These are phyloP conservation scores for Eupleurogrammus muticus DNA, from an alignment of 2,797 vertebrate genomes.

Conservation along the genomic window DNA sequence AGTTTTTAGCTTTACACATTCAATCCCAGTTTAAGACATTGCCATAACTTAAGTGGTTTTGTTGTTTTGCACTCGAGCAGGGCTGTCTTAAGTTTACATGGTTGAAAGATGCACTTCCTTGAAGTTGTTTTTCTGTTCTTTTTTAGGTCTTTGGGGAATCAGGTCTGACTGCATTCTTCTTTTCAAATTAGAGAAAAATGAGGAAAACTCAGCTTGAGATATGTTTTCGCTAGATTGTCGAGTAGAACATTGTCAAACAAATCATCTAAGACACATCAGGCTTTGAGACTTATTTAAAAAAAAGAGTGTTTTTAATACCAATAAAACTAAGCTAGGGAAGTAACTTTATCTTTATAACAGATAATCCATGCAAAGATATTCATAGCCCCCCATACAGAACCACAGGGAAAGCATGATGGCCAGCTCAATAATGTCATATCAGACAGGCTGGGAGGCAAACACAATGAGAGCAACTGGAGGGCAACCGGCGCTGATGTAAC, in stretches of 20 bases:
- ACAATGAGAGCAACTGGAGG: slow-evolving; percentile 71
- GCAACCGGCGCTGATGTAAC: slow-evolving; percentile 71
- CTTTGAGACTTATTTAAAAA: slow-evolving; percentile 28
- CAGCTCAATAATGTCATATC: slow-evolving; percentile 57
- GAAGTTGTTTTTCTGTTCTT: neutral
- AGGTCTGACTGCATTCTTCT: neutral
- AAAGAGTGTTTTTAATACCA: slow-evolving; percentile 7
- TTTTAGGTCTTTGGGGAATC: neutral
- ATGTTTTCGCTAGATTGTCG: slow-evolving; percentile 2
- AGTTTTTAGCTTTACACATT: neutral
- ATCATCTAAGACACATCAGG: slow-evolving; percentile 42
- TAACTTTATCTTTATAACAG: slow-evolving; percentile 12
- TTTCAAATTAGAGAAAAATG: neutral
- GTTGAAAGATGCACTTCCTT: slow-evolving; percentile 9
- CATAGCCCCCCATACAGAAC: slow-evolving; percentile 30
- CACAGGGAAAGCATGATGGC: slow-evolving; percentile 31
- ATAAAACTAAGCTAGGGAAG: slow-evolving; percentile 41
- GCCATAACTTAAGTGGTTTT: neutral
- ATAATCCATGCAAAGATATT: slow-evolving; percentile 25
- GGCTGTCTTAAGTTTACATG: neutral
- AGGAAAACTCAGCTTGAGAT: slow-evolving; percentile 22
- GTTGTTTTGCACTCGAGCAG: neutral
- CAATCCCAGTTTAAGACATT: neutral
- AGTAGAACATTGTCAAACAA: slow-evolving; percentile 26
- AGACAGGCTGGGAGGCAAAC: slow-evolving; percentile 59